Evolutionary conservation across 2,797 vertebrate genomes (phyloP).

Genomic region (Cynopterus sphinx): DNA sequence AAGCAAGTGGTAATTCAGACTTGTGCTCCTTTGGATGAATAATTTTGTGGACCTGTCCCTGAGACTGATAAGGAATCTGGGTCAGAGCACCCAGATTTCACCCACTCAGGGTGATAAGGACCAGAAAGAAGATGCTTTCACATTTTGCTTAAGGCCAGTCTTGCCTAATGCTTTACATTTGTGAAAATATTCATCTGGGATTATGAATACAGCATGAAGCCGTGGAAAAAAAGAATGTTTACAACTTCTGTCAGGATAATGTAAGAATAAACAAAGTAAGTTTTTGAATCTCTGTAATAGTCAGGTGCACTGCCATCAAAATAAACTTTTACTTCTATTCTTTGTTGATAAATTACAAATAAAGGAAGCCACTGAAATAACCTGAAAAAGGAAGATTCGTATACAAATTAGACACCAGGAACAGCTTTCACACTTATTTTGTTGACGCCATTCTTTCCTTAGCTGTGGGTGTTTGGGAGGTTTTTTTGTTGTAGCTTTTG

Average conservation of each 20-base stretch:
- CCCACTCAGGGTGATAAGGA: background rate
- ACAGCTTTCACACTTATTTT: constrained; percentile 19
- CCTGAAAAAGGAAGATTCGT: constrained; percentile 51
- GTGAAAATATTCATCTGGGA: constrained; percentile 50
- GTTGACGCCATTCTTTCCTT: constrained; percentile 42
- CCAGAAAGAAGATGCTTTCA: background rate
- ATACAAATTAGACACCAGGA: background rate
- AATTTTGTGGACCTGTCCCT: background rate
- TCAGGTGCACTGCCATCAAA: constrained; percentile 61
- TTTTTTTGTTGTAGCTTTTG: constrained; percentile 68
- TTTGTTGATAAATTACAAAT: constrained; percentile 63
- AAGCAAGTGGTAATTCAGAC: background rate
- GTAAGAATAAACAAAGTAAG: constrained; percentile 52
- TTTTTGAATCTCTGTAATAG: constrained; percentile 56
- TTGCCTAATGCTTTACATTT: constrained; percentile 43
- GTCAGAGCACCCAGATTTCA: background rate
- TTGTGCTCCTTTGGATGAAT: background rate
- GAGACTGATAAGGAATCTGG: background rate
- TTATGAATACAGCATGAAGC: background rate
- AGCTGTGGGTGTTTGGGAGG: constrained; percentile 47
- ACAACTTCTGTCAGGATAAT: constrained; percentile 23
- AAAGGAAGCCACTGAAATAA: constrained; percentile 54
- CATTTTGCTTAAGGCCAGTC: background rate
- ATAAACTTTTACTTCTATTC: constrained; percentile 63
- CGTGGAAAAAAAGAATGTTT: constrained; percentile 15